These are phyloP conservation scores for Pedetes capensis DNA, from an alignment of 2,113 vertebrate genomes.

Conservation along the genomic window DNA sequence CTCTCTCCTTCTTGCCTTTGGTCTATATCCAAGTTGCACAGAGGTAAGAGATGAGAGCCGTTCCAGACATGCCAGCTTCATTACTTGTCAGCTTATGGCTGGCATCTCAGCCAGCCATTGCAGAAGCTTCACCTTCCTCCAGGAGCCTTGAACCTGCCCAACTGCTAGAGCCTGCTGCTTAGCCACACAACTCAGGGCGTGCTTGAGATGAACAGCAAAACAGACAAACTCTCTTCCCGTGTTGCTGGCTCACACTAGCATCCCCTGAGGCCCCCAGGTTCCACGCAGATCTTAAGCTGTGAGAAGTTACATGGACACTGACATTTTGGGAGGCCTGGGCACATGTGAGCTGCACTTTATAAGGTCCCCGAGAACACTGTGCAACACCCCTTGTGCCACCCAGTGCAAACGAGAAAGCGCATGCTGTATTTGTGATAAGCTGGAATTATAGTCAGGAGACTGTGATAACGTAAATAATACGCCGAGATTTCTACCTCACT, in stretches of 20 bases:
- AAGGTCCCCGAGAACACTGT: neutral
- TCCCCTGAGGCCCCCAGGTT: conserved; percentile 41
- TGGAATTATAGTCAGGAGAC: neutral
- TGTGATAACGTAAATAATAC: neutral
- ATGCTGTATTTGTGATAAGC: neutral
- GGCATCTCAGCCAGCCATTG: conserved; percentile 94
- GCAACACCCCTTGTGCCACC: neutral
- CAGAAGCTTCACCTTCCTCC: conserved; percentile 95
- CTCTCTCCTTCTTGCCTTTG: conserved; percentile 90
- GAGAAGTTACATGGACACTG: neutral
- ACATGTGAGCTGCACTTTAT: conserved; percentile 35
- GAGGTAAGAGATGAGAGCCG: conserved; percentile 99
- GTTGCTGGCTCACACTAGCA: conserved; percentile 76
- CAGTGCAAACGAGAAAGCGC: conserved; percentile 3
- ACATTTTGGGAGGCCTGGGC: neutral
- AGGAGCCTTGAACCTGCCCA: conserved; percentile 96
- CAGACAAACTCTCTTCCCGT: conserved; percentile 85
- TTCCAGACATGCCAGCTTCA: conserved; percentile 98
- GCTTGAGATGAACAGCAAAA: conserved; percentile 89
- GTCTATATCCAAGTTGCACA: conserved; percentile 93
- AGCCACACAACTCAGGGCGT: conserved; percentile 90
- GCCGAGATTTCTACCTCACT: conserved; percentile 21
- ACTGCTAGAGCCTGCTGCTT: conserved; percentile 92
- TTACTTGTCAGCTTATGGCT: conserved; percentile 98
- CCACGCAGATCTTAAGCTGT: neutral